A percentile compares a stretch with the other conserved stretches of the same genome.
Conservation (phyloP, 35 echinoderm and acorn worm species). For the Stichopus chloronotus region DNA sequence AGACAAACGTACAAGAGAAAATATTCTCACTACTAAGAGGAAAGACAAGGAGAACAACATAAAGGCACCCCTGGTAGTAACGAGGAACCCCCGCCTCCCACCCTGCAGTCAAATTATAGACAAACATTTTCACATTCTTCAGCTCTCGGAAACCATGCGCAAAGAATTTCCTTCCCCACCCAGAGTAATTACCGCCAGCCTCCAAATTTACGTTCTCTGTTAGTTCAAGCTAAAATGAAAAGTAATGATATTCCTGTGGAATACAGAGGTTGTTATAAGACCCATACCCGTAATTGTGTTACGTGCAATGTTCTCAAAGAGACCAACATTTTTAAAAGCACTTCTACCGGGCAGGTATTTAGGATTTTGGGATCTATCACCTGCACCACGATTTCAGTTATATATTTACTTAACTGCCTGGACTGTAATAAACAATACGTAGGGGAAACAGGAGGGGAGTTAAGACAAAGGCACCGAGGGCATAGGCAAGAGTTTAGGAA, state of each 20-base stretch:
- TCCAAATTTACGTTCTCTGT: conserved; percentile 8
- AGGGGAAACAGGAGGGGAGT: conserved; percentile 21
- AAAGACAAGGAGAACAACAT: conserved; percentile 14
- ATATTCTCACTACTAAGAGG: not conserved
- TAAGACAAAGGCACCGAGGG: conserved; percentile 13
- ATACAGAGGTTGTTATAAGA: conserved; percentile 25
- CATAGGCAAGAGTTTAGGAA: conserved; percentile 15
- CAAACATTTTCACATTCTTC: conserved; percentile 37
- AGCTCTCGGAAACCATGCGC: not conserved
- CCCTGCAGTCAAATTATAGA: conserved; percentile 21
- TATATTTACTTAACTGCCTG: conserved; percentile 13
- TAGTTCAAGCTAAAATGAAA: not conserved
- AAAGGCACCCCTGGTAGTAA: conserved; percentile 2
- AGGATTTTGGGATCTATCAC: not conserved
- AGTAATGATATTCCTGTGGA: not conserved
- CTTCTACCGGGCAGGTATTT: not conserved
- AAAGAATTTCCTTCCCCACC: not conserved
- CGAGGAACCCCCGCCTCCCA: conserved; percentile 27
- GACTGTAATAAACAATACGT: conserved; percentile 21
- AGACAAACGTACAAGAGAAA: not conserved
- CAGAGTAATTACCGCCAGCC: conserved; percentile 27
- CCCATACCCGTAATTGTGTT: conserved; percentile 26
- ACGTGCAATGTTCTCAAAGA: not conserved
- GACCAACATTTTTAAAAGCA: not conserved
- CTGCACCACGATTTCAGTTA: not conserved